These are phyloP conservation scores for Trissoscelio sp. DNA, from an alignment of 2,888 invertebrate species.

Conservation along the genomic window DNA sequence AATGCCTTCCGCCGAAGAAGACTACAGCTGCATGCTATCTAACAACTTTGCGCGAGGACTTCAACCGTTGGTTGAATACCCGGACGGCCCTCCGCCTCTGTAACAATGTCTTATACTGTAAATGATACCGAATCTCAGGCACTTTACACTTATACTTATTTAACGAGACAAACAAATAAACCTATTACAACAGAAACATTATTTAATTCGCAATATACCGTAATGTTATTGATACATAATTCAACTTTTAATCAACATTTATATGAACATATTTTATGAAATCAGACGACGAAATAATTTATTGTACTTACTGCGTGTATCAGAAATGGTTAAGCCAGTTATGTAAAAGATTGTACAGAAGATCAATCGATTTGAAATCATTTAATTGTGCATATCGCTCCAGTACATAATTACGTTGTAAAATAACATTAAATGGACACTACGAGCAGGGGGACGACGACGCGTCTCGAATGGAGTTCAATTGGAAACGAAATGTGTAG, in stretches of 20 bases:
- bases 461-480: not conserved
- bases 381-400: conserved; percentile 47
- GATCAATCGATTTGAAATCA: not conserved
- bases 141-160: conserved; percentile 26
- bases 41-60: conserved; percentile 93
- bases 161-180: conserved; percentile 2
- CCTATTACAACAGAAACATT: conserved; percentile 10
- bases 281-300: conserved; percentile 69
- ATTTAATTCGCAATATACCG: not conserved
- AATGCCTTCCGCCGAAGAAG: conserved; percentile 94
- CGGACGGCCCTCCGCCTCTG: conserved; percentile 96
- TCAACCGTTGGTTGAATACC: conserved; percentile 95
- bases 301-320: conserved; percentile 50
- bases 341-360: conserved; percentile 44
- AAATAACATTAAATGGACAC: not conserved
- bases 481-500: conserved; percentile 6
- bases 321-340: conserved; percentile 23
- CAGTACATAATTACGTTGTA: conserved; percentile 28
- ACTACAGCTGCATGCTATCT: conserved; percentile 93
- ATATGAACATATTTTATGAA: conserved; percentile 58
- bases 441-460: conserved; percentile 41
- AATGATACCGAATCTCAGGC: conserved; percentile 47
- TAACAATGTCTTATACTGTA: conserved; percentile 82
- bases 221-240: conserved; percentile 36
- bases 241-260: conserved; percentile 61